These are phyloP conservation scores for Pinctada fucata DNA, from an alignment of 2,888 invertebrate genomes.

Conservation along the genomic window DNA sequence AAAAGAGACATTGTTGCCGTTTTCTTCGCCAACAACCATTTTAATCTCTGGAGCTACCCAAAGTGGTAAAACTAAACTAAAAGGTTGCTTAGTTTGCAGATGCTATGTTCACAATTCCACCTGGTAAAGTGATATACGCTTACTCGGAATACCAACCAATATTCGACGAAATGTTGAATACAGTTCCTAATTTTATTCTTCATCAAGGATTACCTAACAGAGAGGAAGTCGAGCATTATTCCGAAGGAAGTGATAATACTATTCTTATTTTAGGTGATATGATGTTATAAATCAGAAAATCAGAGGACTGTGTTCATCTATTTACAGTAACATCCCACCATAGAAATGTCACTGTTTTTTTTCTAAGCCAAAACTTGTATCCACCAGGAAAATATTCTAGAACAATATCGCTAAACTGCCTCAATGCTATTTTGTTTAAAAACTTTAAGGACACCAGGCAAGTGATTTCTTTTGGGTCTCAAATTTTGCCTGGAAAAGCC, in stretches of 20 bases:
- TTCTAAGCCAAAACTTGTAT: slow-evolving; percentile 22
- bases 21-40: slow-evolving; percentile 23
- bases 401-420: no score
- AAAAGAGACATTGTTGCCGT: slow-evolving; percentile 18
- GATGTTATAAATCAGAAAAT: slow-evolving; percentile 20
- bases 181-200: slow-evolving; percentile 7
- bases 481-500: slow-evolving; percentile 17
- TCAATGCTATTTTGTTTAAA: slow-evolving; percentile 23
- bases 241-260: slow-evolving; percentile 14
- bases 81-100: slow-evolving; percentile 6
- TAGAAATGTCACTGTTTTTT: slow-evolving; percentile 16
- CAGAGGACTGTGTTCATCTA: no score
- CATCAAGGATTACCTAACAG: slow-evolving; percentile 27
- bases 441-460: slow-evolving; percentile 18
- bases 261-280: slow-evolving; percentile 27
- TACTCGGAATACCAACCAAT: no score
- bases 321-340: no score
- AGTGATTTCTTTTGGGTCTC: slow-evolving; percentile 31
- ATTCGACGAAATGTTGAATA: slow-evolving; percentile 1
- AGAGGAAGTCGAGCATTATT: slow-evolving; percentile 23
- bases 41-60: slow-evolving; percentile 15
- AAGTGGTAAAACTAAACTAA: slow-evolving; percentile 13
- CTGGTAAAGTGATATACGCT: slow-evolving; percentile 20
- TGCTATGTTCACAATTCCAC: slow-evolving; percentile 20
- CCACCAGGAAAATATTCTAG: slow-evolving; percentile 26